phyloP scores from a whole-genome alignment of 2,113 vertebrate genomes.

The Notarius quadriscutis region DNA sequence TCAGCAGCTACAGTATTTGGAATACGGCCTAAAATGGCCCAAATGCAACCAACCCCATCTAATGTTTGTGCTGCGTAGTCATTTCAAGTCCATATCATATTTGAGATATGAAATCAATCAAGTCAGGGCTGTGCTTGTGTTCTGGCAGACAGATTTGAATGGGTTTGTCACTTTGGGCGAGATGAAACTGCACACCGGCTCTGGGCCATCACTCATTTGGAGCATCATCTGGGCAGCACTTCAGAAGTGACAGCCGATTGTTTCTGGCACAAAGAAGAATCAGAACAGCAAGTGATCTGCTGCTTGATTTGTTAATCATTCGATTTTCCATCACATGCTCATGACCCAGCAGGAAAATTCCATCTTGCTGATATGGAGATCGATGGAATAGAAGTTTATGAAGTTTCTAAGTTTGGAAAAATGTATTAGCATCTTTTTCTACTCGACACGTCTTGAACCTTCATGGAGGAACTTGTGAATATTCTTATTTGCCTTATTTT shows the following conservation, averaged over 20 bases:
- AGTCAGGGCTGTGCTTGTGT: background rate
- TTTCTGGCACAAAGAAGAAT: conserved; percentile 47
- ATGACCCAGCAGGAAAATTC: background rate
- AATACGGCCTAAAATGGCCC: background rate
- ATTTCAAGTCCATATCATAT: conserved; percentile 2
- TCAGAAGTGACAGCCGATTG: background rate
- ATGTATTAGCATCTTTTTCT: background rate
- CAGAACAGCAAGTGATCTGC: conserved; percentile 48
- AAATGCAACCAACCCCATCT: background rate
- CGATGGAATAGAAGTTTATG: background rate
- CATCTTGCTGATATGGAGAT: background rate
- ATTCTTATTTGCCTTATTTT: background rate
- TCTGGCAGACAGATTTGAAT: conserved; percentile 11
- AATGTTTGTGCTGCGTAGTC: background rate
- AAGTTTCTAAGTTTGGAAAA: background rate
- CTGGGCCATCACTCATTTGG: conserved; percentile 16
- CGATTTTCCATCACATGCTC: conserved; percentile 35
- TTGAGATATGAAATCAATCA: conserved; percentile 6
- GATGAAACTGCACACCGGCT: conserved; percentile 15
- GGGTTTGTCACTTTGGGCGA: background rate
- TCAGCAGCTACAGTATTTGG: background rate
- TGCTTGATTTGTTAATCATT: conserved; percentile 41
- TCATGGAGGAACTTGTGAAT: background rate
- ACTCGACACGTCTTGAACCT: background rate
- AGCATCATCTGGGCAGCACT: conserved; percentile 26